Conservation (phyloP, 2,797 vertebrate genomes). For the Rallus crepitans region DNA sequence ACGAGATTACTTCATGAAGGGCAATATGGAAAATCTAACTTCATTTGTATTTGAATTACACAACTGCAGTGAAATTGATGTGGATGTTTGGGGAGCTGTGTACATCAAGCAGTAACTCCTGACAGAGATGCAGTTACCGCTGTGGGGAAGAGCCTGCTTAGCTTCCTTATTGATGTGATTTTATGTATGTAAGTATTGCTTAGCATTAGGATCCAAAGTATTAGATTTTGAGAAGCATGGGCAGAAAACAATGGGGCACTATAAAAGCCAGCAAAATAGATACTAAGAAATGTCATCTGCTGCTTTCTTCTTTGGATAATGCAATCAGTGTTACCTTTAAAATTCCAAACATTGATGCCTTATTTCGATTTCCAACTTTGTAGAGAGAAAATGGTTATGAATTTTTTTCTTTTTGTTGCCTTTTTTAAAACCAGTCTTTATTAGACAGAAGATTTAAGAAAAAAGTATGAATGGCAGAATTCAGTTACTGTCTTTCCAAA, state of each 20-base stretch:
- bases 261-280: background rate
- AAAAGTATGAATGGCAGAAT: background rate
- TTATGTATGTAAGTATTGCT: background rate
- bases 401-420: background rate
- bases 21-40: conserved; percentile 19
- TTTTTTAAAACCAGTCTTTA: background rate
- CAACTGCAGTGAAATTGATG: background rate
- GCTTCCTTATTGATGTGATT: background rate
- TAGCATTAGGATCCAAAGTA: background rate
- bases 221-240: background rate
- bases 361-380: background rate
- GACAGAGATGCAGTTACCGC: background rate
- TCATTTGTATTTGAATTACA: conserved; percentile 9
- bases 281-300: background rate
- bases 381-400: background rate
- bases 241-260: background rate
- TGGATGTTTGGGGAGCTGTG: background rate
- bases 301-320: background rate
- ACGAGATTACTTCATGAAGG: conserved; percentile 26
- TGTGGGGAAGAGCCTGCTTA: background rate
- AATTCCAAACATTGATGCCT: background rate
- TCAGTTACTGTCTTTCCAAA: background rate
- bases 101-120: background rate
- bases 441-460: background rate
- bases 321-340: background rate